Conservation (phyloP, 2,113 vertebrate genomes). For the Alexandromys fortis region DNA sequence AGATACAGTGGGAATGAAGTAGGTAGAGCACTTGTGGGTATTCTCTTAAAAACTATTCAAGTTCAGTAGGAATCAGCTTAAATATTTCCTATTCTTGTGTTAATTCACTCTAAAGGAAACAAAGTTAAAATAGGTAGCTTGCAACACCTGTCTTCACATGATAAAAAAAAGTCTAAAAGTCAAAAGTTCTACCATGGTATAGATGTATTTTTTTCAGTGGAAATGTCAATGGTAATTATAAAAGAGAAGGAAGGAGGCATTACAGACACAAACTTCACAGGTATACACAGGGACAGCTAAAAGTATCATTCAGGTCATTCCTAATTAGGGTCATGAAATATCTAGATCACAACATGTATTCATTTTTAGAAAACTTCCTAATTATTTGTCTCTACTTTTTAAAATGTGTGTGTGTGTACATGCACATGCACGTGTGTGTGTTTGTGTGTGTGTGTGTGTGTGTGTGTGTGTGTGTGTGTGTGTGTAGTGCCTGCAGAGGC, state of each 20-base stretch:
- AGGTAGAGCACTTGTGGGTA: background rate
- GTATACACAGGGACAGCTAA: conserved; percentile 52
- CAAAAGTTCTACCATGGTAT: background rate
- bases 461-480: background rate
- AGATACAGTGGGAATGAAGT: background rate
- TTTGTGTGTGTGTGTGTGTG: background rate
- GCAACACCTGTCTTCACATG: background rate
- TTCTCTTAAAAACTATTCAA: background rate
- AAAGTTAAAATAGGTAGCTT: background rate
- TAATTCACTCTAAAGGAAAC: background rate
- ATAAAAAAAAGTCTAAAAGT: background rate
- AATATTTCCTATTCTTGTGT: background rate
- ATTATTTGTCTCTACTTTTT: background rate
- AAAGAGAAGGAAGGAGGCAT: background rate
- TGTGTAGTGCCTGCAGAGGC: no score
- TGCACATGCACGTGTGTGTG: background rate
- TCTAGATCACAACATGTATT: background rate
- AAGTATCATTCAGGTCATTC: conserved; percentile 59
- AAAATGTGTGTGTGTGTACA: background rate
- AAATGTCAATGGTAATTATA: conserved; percentile 45
- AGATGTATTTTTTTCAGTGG: conserved; percentile 15
- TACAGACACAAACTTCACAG: conserved; percentile 64
- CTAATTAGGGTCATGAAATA: conserved; percentile 33
- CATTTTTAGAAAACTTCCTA: background rate
- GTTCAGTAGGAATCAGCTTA: background rate